Evolutionary conservation across 2,888 invertebrate genomes (phyloP), one percentile per base, ranked within the genome.

Genomic region (Agrotis segetum): DNA sequence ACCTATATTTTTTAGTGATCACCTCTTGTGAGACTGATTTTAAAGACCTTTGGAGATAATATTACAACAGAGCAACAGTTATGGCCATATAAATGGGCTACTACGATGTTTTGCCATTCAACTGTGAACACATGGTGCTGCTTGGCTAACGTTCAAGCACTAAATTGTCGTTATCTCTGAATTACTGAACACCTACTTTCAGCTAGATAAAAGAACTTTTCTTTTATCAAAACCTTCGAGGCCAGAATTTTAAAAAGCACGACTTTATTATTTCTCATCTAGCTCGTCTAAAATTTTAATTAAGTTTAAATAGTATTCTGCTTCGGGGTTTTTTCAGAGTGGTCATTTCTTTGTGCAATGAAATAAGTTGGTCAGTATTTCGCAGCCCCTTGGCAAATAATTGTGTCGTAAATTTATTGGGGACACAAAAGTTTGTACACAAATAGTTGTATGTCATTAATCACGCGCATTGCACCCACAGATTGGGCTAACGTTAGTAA

Each of bases 401-500:
- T 71, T 21, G 46, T 67, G 58, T 56, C 24, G 49, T 52, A 14
- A 29, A 52, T 40, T 40, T 11, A 40, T 68, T 29, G 16, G 49
- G 64, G 5, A 24, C 52, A 61, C 72, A 60, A 24, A 74, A 61
- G 61, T 64, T 58, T 52, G 55, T 59, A 60, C 53, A 77, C 66
- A 72, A 77, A 70, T 85, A 29, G 53, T 66, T 66, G 55, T 55
- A 63, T 19, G 53, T 59, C 70, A 85, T 82, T 75, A 75, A 82
- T 77, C 56, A 71, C 61, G 40, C 52, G 62, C 62, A 44, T 59
- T 59, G 77, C 67, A 62, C 50, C 55, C 55, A 24, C 61, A 73
- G 68, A 59, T 84, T 68, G 56, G 55, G 49, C 70, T 50, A 19
- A 29, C 58, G 61, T 61, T 58, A 53, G 55, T 62, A 34, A 55